These are phyloP conservation scores for Leptinotarsa peninsularis DNA, from an alignment of 2,888 invertebrate genomes.

Conservation along the genomic window DNA sequence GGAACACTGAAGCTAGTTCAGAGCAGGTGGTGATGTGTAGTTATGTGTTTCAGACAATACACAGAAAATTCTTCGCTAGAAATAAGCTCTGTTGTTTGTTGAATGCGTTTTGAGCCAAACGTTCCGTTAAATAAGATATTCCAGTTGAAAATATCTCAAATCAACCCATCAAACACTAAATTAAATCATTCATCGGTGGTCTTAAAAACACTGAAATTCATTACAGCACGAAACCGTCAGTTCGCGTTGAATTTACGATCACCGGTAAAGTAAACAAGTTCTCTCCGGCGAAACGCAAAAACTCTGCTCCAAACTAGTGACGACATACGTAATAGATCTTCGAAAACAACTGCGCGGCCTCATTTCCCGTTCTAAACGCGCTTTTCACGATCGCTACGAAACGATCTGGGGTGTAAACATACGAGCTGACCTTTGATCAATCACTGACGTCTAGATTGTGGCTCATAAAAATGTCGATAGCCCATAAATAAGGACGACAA, in stretches of 20 bases:
- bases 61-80: too few relatives aligned
- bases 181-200: background rate
- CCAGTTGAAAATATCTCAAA: background rate
- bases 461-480: slow-evolving; percentile 37
- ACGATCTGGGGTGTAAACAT: slow-evolving; percentile 8
- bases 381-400: background rate
- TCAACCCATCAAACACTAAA: background rate
- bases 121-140: too few relatives aligned
- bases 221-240: background rate
- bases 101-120: too few relatives aligned
- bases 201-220: slow-evolving; percentile 4
- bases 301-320: background rate
- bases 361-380: background rate
- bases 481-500: slow-evolving; percentile 35
- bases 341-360: background rate
- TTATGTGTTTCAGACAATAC: too few relatives aligned
- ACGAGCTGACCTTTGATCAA: slow-evolving; percentile 8
- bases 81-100: too few relatives aligned
- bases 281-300: slow-evolving; percentile 3
- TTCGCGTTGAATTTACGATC: slow-evolving; percentile 7
- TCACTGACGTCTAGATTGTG: slow-evolving; percentile 28
- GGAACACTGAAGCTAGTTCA: too few relatives aligned
- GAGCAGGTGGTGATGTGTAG: too few relatives aligned
- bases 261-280: slow-evolving; percentile 3
- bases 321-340: background rate